Evolutionary conservation across 2,888 invertebrate species (phyloP).

Genomic region (Chaetogeoica ovagalla): DNA sequence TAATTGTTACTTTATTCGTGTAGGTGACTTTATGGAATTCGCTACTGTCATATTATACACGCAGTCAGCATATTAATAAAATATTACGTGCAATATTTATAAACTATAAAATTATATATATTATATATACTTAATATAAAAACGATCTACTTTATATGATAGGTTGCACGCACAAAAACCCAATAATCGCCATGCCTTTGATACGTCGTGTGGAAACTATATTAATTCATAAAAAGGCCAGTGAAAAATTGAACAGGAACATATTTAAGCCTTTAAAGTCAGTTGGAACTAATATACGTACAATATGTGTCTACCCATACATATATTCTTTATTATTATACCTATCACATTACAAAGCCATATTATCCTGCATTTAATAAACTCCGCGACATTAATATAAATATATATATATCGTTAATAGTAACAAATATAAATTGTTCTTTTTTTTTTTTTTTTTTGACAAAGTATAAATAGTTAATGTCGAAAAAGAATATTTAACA

Average conservation of each 20-base stretch:
- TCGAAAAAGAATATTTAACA: too few relatives aligned
- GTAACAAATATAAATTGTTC: too few relatives aligned
- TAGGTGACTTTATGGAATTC: constrained; percentile 24
- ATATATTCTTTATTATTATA: constrained; percentile 19
- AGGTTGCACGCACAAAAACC: constrained; percentile 25
- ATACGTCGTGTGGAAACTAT: constrained; percentile 37
- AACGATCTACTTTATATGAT: constrained; percentile 30
- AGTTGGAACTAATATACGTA: constrained; percentile 18
- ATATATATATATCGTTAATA: too few relatives aligned
- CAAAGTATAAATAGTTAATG: too few relatives aligned
- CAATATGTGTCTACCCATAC: neutral
- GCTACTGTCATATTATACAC: neutral
- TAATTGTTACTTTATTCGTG: neutral
- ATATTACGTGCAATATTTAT: neutral
- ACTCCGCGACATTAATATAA: too few relatives aligned
- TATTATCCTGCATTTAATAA: too few relatives aligned
- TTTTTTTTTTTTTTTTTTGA: too few relatives aligned
- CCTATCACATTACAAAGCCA: neutral
- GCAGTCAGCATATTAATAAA: constrained; percentile 40
- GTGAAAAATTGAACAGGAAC: constrained; percentile 33
- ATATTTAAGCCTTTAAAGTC: constrained; percentile 28
- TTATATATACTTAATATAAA: neutral
- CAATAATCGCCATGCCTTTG: constrained; percentile 43
- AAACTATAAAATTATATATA: neutral
- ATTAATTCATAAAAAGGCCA: constrained; percentile 35